phyloP scores from a whole-genome alignment of 1,140 invertebrate genomes.

The Scylla paramamosain region DNA sequence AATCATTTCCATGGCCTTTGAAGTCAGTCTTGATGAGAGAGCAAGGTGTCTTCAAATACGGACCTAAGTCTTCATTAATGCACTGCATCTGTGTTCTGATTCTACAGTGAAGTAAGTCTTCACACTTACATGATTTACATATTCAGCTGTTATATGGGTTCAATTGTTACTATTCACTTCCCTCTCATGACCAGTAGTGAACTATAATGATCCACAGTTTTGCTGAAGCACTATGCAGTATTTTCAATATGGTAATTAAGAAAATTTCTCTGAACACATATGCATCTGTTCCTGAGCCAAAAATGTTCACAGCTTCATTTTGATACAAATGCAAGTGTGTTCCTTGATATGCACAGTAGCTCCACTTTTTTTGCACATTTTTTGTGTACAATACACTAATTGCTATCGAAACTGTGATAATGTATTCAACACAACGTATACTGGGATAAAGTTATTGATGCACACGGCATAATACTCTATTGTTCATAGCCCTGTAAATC shows the following conservation, averaged over 20 bases:
- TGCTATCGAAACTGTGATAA: constrained; percentile 74
- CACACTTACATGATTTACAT: background rate
- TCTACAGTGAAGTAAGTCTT: background rate
- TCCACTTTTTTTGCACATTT: constrained; percentile 58
- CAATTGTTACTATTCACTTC: background rate
- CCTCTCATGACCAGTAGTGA: background rate
- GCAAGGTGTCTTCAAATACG: too few species aligned
- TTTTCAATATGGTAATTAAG: background rate
- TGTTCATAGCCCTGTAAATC: constrained; percentile 63
- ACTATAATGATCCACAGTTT: background rate
- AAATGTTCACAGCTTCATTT: constrained; percentile 40
- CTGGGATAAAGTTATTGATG: constrained; percentile 67
- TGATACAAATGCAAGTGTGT: constrained; percentile 7
- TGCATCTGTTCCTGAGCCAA: constrained; percentile 30
- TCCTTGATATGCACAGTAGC: constrained; percentile 50
- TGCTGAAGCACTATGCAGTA: background rate
- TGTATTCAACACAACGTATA: constrained; percentile 71
- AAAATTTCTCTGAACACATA: constrained; percentile 21
- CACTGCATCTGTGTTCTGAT: background rate
- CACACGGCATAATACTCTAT: constrained; percentile 61
- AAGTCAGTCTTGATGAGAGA: too few species aligned
- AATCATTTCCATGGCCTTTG: too few species aligned
- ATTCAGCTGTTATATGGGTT: background rate
- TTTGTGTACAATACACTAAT: constrained; percentile 60
- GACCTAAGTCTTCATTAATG: background rate